Base-by-base conservation (phyloP, 2,797 vertebrate genomes). In the Coregonus sp. region DNA sequence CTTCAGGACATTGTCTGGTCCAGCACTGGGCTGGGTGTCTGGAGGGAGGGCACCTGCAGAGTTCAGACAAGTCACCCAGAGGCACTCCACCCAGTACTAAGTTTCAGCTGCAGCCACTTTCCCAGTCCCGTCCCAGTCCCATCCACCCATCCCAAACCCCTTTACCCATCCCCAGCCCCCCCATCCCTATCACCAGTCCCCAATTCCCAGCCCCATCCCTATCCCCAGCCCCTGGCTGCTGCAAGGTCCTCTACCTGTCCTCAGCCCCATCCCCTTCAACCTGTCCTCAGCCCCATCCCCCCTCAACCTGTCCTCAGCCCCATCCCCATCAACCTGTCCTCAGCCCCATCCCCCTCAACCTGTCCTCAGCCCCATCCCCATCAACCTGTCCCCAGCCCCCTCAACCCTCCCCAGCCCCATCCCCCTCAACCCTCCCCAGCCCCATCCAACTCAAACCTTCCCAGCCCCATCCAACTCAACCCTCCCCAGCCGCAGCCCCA, bases 1-100 rank as follows among this genome's bases (percentile, higher is more conserved):
- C 68, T 78, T 7, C 68, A 15, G 73, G 61, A 76, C 72, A 65
- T 56, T 61, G 61, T 70, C 82, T 51, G 78, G 72, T 72, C 69
- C 20, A 11, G 40, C 11, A 35, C 7, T n/a, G 40, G 69, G 37
- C 37, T 47, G 33, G 15, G 1, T 31, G 69, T 15, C 40, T 47
- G 35, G 56, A 20, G 56, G 56, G n/a, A 70, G 69, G 16, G 14
- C 67, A 9, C 6, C 5, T 20, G n/a, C 68, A 74, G 33, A 78
- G 63, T 74, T 80, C 40, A 68, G 40, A 29, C 76, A 84, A 6
- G 15, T 7, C 63, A 12, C 67, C 15, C 16, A 9, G 67, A 33
- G 15, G 5, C 9, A 25, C 20, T 15, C 70, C 50, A 5, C 1
- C 51, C 50, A 20, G 11, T 14, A 11, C 70, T 37, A 12, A 14